Evolutionary conservation across 1,140 invertebrate genomes (phyloP), one percentile per base, ranked within the genome.

Genomic region (Drosophila melanogaster): DNA sequence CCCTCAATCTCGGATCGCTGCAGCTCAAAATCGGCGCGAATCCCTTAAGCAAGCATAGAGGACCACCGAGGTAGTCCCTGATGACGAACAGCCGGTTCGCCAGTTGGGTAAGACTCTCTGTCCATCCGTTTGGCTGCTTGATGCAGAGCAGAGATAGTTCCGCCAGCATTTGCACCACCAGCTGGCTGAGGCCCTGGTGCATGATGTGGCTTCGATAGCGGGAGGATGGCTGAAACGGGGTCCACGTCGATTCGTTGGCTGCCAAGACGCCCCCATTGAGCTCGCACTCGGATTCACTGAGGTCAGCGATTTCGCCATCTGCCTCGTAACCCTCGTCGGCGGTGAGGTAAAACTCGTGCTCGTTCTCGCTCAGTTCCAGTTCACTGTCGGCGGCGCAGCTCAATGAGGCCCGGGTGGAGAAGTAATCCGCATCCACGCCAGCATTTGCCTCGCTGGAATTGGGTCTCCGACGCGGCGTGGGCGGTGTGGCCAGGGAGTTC

Each of bases 241-340:
- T 73, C 90, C 90, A 92, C 15, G 91, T 91, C 15, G 91, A 77
- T 12, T 87, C 73, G 6, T 83, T 83, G 17, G 62, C 71, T 0
- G 49, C 73, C 19, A 57, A 49, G 0, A 33, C 41, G 2, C 75
- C 70, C 8, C 72, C 77, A 46, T 86, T 80, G 0, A 81, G 50
- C 1, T 90, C 79, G 19, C 75, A 75, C 26, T 91, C 90, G 22
- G 80, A 79, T 26, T 92, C 91, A 11, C 80, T 91, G 0, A 90
- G 41, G 4, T 91, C 86, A 0, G 79, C 79, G 15, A 92, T 86
- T 50, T 92, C 91, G 38, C 83, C 91, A 65, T 92, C 91, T 22
- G 90, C 91, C 53, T 92, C 91, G 54, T 92, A 92, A 1, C 91
- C 91, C 56, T 92, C 91, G 24, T 92, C 91, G 4, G 91, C 91